A percentile compares a stretch with the other conserved stretches of the same genome.
Evolutionary conservation across 2,888 invertebrate species (phyloP).

Genomic region (Drosophila crucigera): DNA sequence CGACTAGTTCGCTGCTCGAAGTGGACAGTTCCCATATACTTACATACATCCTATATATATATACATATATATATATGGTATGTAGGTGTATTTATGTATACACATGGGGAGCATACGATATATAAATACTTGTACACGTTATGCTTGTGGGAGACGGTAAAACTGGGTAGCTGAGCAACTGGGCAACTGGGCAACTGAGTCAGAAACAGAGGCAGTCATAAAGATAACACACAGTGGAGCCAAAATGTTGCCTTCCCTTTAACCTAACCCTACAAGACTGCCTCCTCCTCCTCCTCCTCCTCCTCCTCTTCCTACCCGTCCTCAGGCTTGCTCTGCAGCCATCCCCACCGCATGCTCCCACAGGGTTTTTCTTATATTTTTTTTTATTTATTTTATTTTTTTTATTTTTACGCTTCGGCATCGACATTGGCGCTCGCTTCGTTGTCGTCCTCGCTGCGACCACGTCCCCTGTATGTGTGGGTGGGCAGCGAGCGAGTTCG

Average conservation of each 20-base stretch:
- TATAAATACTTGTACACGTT: constrained; percentile 33
- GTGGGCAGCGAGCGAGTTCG: constrained; percentile 43
- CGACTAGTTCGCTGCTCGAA: constrained; percentile 8
- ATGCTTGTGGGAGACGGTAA: constrained; percentile 34
- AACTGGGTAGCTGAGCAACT: constrained; percentile 17
- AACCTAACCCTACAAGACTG: background rate
- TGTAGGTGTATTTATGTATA: background rate
- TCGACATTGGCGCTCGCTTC: constrained; percentile 50
- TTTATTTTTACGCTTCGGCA: constrained; percentile 66
- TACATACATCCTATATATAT: background rate
- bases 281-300: background rate
- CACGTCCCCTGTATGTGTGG: constrained; percentile 32
- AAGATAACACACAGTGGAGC: constrained; percentile 65
- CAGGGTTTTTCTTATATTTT: constrained; percentile 42
- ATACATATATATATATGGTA: background rate
- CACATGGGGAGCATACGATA: constrained; percentile 2
- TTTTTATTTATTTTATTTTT: constrained; percentile 31
- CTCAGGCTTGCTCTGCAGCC: background rate
- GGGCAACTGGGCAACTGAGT: constrained; percentile 36
- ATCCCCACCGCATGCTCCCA: constrained; percentile 42
- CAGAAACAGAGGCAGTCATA: constrained; percentile 47
- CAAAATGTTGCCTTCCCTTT: constrained; percentile 34
- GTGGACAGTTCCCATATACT: constrained; percentile 15
- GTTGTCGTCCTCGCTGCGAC: constrained; percentile 27
- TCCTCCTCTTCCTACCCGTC: background rate